A percentile compares a stretch with the other conserved stretches of the same genome.
phyloP scores from a whole-genome alignment of 1,140 invertebrate genomes.

The Amyelois transitella region DNA sequence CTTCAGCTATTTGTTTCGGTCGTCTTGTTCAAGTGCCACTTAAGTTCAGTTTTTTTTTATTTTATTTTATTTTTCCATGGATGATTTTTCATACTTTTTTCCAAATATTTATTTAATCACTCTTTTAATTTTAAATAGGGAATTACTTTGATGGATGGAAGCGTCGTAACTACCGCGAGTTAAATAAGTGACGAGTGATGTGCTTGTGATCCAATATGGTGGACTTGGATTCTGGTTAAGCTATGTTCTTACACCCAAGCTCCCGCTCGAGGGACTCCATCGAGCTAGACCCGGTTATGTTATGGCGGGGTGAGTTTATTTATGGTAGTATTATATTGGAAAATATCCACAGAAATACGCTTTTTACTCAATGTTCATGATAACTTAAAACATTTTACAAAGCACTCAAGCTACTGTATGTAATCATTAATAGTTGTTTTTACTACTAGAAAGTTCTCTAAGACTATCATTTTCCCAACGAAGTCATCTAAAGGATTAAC shows the following conservation, averaged over 20 bases:
- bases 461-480: neutral
- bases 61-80: conserved; percentile 4
- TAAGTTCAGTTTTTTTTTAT: conserved; percentile 24
- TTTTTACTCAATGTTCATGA: no score
- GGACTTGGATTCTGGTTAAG: conserved; percentile 63
- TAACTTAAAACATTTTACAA: no score
- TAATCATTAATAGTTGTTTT: neutral
- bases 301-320: conserved; percentile 64
- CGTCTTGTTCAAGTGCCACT: neutral
- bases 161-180: neutral
- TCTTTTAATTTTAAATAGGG: conserved; percentile 2
- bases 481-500: neutral
- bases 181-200: conserved; percentile 26
- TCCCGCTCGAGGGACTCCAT: conserved; percentile 55
- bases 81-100: no score
- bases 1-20: conserved; percentile 5
- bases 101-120: conserved; percentile 4
- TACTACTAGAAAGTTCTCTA: neutral
- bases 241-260: conserved; percentile 67
- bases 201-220: conserved; percentile 52
- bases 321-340: no score
- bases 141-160: neutral
- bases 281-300: conserved; percentile 57
- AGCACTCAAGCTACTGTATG: neutral
- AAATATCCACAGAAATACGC: no score